These are phyloP conservation scores for Cantharis rufa DNA, from an alignment of 2,888 invertebrate genomes.

Conservation along the genomic window DNA sequence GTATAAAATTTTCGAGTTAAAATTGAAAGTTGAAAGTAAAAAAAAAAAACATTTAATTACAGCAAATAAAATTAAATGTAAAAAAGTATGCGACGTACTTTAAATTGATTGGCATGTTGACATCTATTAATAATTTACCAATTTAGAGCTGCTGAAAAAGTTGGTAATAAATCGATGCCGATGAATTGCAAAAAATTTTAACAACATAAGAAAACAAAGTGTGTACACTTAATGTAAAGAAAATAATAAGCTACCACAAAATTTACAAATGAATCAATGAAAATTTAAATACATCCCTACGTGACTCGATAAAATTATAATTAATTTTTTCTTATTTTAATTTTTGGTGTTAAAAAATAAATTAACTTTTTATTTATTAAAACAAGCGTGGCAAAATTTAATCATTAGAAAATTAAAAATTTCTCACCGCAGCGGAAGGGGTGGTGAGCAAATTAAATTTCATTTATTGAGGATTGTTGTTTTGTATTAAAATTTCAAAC, in stretches of 20 bases:
- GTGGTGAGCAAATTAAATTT: background rate
- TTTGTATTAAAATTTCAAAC: background rate
- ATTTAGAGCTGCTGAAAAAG: conserved; percentile 5
- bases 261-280: background rate
- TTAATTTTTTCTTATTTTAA: background rate
- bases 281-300: background rate
- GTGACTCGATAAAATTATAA: conserved; percentile 3
- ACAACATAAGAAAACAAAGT: conserved; percentile 17
- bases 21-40: background rate
- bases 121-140: conserved; percentile 20
- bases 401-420: background rate
- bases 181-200: conserved; percentile 22
- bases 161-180: conserved; percentile 16
- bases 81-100: background rate
- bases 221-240: conserved; percentile 12
- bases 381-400: background rate
- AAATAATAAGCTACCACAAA: conserved; percentile 4
- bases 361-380: background rate
- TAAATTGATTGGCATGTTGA: conserved; percentile 9
- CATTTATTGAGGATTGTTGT: background rate
- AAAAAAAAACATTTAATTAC: background rate
- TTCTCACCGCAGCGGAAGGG: background rate
- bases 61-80: background rate
- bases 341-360: background rate
- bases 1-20: background rate